Base-by-base conservation (phyloP, 2,113 vertebrate genomes). In the Syngnathus typhle region DNA sequence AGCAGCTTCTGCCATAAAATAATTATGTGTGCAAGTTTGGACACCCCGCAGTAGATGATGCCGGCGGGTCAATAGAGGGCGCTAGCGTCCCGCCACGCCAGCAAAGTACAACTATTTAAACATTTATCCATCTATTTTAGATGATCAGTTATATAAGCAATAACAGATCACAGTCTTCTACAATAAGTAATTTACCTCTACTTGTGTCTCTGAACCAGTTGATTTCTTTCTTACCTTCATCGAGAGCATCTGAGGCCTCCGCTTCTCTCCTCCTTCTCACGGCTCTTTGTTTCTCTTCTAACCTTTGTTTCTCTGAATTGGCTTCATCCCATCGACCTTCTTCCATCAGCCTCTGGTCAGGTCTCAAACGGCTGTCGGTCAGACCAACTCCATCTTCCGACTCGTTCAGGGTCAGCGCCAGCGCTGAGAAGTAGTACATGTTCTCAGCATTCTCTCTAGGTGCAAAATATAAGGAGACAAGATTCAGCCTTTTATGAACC, bases 291-390 rank as follows among this genome's bases (percentile, higher is more conserved):
- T 98, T 98, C 84, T 97, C 97, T 84, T 98, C 97, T 55, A 99
- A 89, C 70, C 95, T 84, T 89, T 99, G 96, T 73, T 98, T 99
- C 84, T 98, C 96, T 0, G 85, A 84, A 67, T 98, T 99, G 73
- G 97, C 97, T 66, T 98, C 94, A 0, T 98, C 97, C 97, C 96
- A 98, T 66, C 91, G 91, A 1, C 96, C 95, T 0, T 91, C 95
- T 92, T 98, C 97, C 97, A 98, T 98, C 7, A 99, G 91, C 64
- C 88, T 86, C 92, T 99, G 97, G 90, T 98, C 96, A 0, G 97
- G 96, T 49, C 96, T 82, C 79, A 94, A 85, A 2, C 97, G 93
- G 83, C 95, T 98, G 88, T 99, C 96, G 0, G 95, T 98, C 76
- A 89, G 84, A 0, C 93, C 92, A 69, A 93, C 90, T 0, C 87